Percentiles rank a stretch among this genome's conserved stretches.
phyloP scores from a whole-genome alignment of 92 coral and sea anemone species.

The Pocillopora meandrina region DNA sequence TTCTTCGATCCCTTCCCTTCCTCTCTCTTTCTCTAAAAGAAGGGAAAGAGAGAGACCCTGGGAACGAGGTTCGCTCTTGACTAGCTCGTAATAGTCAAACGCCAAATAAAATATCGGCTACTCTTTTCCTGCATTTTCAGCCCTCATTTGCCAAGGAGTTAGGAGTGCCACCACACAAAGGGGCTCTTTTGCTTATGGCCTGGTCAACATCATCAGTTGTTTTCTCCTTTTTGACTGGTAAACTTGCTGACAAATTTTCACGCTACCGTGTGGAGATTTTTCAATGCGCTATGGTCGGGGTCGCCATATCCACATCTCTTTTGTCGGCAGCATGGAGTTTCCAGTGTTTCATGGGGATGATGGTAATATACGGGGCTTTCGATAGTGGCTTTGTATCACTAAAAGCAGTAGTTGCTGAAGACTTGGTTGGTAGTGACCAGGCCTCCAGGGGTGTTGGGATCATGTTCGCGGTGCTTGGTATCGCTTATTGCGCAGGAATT shows the following conservation, averaged over 20 bases:
- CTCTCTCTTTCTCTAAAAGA: too few relatives aligned
- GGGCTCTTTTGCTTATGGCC: slow-evolving; percentile 11
- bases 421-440: slow-evolving; percentile 14
- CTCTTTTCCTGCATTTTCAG: not conserved
- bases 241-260: slow-evolving; percentile 23
- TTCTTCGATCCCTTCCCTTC: too few relatives aligned
- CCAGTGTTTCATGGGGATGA: not conserved
- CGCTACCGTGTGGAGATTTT: slow-evolving; percentile 12
- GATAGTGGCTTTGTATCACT: slow-evolving; percentile 15
- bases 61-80: not conserved
- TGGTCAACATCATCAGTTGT: slow-evolving; percentile 17
- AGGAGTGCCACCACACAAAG: slow-evolving; percentile 19
- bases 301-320: slow-evolving; percentile 7
- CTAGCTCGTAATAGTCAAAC: not conserved
- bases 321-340: slow-evolving; percentile 10
- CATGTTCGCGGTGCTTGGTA: slow-evolving; percentile 9
- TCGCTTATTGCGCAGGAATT: slow-evolving; percentile 6
- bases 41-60: too few relatives aligned
- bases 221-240: slow-evolving; percentile 8
- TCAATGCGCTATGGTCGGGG: slow-evolving; percentile 17
- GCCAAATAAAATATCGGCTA: not conserved
- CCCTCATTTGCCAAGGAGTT: slow-evolving; percentile 20
- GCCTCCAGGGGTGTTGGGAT: slow-evolving; percentile 2
- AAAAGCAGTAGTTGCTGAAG: slow-evolving; percentile 13
- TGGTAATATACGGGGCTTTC: slow-evolving; percentile 22